Base-by-base conservation (phyloP, 2,888 invertebrate genomes). In the Cenopis cana region DNA sequence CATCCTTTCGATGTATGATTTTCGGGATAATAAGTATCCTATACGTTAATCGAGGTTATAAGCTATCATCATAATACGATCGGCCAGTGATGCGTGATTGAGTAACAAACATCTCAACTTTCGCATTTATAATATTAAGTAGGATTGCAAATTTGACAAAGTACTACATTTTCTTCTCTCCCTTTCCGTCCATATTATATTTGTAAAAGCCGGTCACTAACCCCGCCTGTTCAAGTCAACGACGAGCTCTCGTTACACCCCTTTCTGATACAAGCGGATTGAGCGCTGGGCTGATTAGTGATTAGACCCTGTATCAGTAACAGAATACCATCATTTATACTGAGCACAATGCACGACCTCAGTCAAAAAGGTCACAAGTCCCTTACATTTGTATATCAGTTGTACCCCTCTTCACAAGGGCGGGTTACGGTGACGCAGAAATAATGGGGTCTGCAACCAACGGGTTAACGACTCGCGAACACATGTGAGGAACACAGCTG, bases 381-480 rank as follows among this genome's bases (percentile, higher is more conserved):
- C 33, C 33, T 3, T 2, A 6, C 9, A 33, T 33, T 33, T 33
- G 33, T 33, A 8, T 33, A 33, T 3, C 5, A 33, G 8, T 33
- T 33, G 33, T 33, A 33, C 33, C 33, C 33, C 33, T 33, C 9
- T 33, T 5, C 33, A 33, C 33, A 1, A 33, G 33, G 33, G 33
- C 8, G 33, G 0, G 33, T 33, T 8, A 33, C n/a, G n/a, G 46
- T 46, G 46, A 70, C 55, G 55, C 29, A 29, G n/a, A 29, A 12
- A 55, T 29, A 29, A 55, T n/a, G 20, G 29, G n/a, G 29, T 5
- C 55, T 29, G 29, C 29, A 29, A 29, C n/a, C 10, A 55, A 29
- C 55, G 55, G 29, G 55, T 55, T 55, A 29, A 55, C 29, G 29
- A 55, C n/a, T 55, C 29, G 55, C 55, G 29, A 9, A 12, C 24